phyloP scores from a whole-genome alignment of 2,888 invertebrate genomes.

The Coelogynopora nodosa region DNA sequence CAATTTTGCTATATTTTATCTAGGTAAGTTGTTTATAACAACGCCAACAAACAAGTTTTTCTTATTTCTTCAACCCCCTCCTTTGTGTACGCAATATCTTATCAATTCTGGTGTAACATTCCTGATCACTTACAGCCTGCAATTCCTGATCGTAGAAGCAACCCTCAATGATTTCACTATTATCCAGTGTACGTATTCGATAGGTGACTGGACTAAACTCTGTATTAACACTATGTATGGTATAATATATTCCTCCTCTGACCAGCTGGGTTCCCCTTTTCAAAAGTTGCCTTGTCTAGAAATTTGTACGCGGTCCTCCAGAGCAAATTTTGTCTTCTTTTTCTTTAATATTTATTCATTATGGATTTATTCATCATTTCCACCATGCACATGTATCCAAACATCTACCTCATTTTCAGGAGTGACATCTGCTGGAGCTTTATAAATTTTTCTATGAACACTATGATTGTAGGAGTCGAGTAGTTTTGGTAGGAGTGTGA shows the following conservation, averaged over 20 bases:
- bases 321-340: constrained; percentile 27
- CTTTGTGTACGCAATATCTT: neutral
- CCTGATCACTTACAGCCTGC: neutral
- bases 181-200: constrained; percentile 20
- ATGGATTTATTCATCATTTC: neutral
- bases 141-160: constrained; percentile 2
- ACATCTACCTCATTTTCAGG: constrained; percentile 10
- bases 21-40: neutral
- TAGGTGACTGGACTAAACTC: neutral
- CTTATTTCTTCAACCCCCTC: neutral
- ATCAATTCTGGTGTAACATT: neutral
- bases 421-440: neutral
- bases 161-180: constrained; percentile 11
- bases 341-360: neutral
- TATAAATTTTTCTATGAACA: neutral
- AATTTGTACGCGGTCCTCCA: neutral
- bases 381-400: neutral
- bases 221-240: constrained; percentile 7
- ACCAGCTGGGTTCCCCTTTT: constrained; percentile 3
- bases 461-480: neutral
- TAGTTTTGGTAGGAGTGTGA: neutral
- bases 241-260: neutral
- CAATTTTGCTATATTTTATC: constrained; percentile 11
- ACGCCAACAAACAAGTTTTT: neutral
- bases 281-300: constrained; percentile 3